Evolutionary conservation across 64 coral and sea anemone genomes (phyloP), one percentile per base, ranked within the genome.

Genomic region (Porites lutea): DNA sequence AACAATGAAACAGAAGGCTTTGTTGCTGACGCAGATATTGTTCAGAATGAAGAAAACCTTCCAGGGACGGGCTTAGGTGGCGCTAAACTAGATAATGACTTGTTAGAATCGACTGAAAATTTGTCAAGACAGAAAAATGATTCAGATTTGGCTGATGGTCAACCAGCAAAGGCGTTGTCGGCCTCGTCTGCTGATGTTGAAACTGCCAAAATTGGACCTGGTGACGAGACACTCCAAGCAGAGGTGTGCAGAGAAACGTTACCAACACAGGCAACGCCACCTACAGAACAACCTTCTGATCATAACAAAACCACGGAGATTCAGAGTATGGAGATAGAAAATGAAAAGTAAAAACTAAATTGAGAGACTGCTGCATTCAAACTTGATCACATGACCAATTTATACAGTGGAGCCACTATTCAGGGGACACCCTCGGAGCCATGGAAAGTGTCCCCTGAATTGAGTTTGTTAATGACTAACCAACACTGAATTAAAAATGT

Each of bases 241-340:
- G 46, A 84, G 18, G 81, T 3, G 18, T 11, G 45, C 16, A 19
- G 51, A 48, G 81, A 84, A 69, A 84, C 81, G 69, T 2, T 68
- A n/a, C 27, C 27, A 43, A 20, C 61, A 19, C 43, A 2, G 27
- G 27, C 27, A 37, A 37, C 27, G 27, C 16, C 46, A 8, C 63
- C 44, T 16, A n/a, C 63, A 10, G 48, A 5, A 20, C 15, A 67
- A 16, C 13, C 18, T 8, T 11, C 18, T 19, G n/a, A 2, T 7
- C 43, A 52, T 49, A 67, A 46, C 61, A 16, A 13, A 51, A 23
- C 12, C 14, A 46, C 14, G 8, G 46, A 11, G 2, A 4, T 16
- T 83, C 58, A 48, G 62, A 18, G 44, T 51, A 18, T 48, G 14
- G 46, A 84, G 51, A 68, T 84, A 47, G 81, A 84, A 51, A 66